Evolutionary conservation across 2,797 vertebrate genomes (phyloP).

Genomic region (Melanotaenia maccullochi): DNA sequence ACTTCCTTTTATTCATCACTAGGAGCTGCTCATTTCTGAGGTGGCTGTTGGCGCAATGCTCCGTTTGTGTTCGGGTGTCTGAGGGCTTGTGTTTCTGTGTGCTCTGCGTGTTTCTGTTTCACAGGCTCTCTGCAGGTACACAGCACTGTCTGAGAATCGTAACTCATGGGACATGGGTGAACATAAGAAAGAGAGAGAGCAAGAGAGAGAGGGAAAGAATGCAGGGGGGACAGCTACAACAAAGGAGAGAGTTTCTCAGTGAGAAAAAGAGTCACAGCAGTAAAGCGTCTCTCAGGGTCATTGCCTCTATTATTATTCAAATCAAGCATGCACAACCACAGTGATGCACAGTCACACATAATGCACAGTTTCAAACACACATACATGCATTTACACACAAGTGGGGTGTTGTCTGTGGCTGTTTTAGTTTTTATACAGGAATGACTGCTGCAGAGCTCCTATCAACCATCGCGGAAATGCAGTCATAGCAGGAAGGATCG

Average conservation of each 20-base stretch:
- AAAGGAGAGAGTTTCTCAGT: conserved; percentile 43
- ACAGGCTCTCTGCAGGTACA: conserved; percentile 44
- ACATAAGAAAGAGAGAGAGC: conserved; percentile 43
- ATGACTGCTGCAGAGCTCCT: conserved; percentile 68
- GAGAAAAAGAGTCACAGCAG: conserved; percentile 60
- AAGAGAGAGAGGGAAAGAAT: conserved; percentile 29
- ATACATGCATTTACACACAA: conserved; percentile 11
- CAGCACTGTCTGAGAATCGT: conserved; percentile 54
- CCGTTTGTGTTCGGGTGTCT: conserved; percentile 14
- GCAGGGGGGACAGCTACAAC: conserved; percentile 16
- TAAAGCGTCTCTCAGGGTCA: conserved; percentile 72
- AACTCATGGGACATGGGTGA: conserved; percentile 60
- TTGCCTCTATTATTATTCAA: conserved; percentile 74
- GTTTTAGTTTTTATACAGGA: conserved; percentile 53
- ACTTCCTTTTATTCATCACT: conserved; percentile 52
- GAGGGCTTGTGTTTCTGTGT: conserved; percentile 33
- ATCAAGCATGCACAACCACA: conserved; percentile 44
- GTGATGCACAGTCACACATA: conserved; percentile 12
- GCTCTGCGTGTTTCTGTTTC: conserved; percentile 47
- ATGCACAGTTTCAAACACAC: conserved; percentile 22
- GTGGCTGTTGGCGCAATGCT: conserved; percentile 26
- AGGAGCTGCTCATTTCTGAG: conserved; percentile 66
- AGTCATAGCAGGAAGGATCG: conserved; percentile 59
- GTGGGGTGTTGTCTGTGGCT: conserved; percentile 38
- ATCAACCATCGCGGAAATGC: conserved; percentile 62